Evolutionary conservation across 2,797 vertebrate genomes (phyloP), one percentile per base, ranked within the genome.

Genomic region (Sebastes miniatus): DNA sequence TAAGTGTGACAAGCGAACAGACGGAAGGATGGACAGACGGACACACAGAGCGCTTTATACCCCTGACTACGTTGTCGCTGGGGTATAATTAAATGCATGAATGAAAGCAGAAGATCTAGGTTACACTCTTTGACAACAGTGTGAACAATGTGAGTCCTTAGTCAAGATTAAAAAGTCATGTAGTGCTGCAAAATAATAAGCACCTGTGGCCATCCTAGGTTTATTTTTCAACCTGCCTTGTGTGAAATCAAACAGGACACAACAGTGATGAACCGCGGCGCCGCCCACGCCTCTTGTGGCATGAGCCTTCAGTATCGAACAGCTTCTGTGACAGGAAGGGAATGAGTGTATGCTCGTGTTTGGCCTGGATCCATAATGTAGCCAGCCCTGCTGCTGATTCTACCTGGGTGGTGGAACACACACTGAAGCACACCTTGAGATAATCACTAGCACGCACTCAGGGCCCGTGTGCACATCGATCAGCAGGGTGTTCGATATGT

Each of bases 331-430:
- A 72, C 24, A 63, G 68, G 50, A 62, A 65, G 34, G 36, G 24
- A 81, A 54, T 62, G 14, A 65, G 54, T 13, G 71, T 78, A 61
- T 63, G 69, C 69, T 63, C 1, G 25, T 68, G 67, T 86, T 81
- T 68, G 36, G 50, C 75, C 25, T 8, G 68, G 24, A 59, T 84
- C 73, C 47, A 75, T 79, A 81, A 79, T 79, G 57, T 25, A 22
- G 20, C 25, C 24, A 4, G 54, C 13, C 29, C 62, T 20, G 31
- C 18, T 20, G 59, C 39, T 75, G 39, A 6, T 76, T 73, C 67
- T 10, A 67, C 63, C 71, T 70, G 71, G 62, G 58, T 67, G 69
- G 79, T 11, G 76, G 47, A 72, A 70, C 65, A 64, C 71, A 70
- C 58, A 65, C 29, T 29, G 11, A 14, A 57, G 61, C 63, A 22